Evolutionary conservation across 2,888 invertebrate species (phyloP).

Genomic region (Mythimna impura): DNA sequence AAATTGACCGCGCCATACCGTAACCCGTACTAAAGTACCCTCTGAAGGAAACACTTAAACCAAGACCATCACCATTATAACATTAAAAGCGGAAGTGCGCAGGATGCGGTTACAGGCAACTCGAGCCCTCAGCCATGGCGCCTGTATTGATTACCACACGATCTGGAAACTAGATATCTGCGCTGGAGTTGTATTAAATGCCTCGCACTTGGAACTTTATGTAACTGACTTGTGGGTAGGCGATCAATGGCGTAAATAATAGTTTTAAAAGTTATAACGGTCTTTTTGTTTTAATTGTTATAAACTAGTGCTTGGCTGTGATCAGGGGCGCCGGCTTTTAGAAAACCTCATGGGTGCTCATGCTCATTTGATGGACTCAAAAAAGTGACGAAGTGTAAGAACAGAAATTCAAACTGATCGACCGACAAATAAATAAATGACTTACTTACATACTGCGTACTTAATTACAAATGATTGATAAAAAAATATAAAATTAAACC

Average conservation of each 20-base stretch:
- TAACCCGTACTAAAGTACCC: neutral
- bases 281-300: no score
- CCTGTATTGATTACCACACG: conserved; percentile 57
- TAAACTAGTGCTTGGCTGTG: no score
- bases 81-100: conserved; percentile 56
- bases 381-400: no score
- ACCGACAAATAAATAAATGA: no score
- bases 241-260: conserved; percentile 22
- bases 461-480: no score
- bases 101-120: conserved; percentile 63
- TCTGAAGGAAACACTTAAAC: conserved; percentile 14
- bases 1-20: no score
- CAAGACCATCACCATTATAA: conserved; percentile 13
- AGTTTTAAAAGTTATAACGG: neutral
- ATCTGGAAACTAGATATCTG: conserved; percentile 47
- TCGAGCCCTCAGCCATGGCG: conserved; percentile 49
- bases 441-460: no score
- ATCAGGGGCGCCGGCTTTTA: no score
- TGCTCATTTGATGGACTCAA: no score
- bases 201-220: conserved; percentile 35
- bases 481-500: no score
- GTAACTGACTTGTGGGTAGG: conserved; percentile 5
- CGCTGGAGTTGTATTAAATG: conserved; percentile 44
- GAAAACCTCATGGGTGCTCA: no score
- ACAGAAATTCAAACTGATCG: no score